Base-by-base conservation (phyloP, 2,797 vertebrate species). In the Neoniphon sammara region DNA sequence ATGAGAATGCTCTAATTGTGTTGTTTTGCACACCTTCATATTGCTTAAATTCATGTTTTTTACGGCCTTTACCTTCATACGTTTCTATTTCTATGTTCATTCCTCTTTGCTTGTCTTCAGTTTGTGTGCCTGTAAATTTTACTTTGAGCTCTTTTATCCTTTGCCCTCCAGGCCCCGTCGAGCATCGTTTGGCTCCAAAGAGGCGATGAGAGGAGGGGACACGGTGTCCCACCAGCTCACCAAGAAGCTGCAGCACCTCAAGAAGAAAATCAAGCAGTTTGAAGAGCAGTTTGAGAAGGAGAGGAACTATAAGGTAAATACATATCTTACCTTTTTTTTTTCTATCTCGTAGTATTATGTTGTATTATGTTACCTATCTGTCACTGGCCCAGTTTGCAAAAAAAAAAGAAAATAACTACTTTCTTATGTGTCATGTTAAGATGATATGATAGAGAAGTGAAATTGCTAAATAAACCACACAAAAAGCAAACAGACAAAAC, bases 271-370 rank as follows among this genome's bases (percentile, higher is more conserved):
- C 71, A 97, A 96, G 71, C 97, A 98, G 85, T 99, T 98, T 92
- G 97, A 99, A 60, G 97, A 99, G 86, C 97, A 98, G 63, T 99
- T 98, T 93, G 97, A 99, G 90, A 98, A 96, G 78, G 97, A 98
- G 88, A 96, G 93, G 85, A 97, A 97, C 90, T 95, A 96, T 70
- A 98, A 97, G 94, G 97, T 98, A 87, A 78, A n/a, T n/a, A n/a
- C n/a, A n/a, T 21, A 23, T 77, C 82, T 47, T 9, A 39, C 8
- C 14, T 17, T 15, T n/a, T n/a, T n/a, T 47, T 47, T 47, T 7
- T 47, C 44, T 17, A 15, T 5, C 44, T 47, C 3, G 1, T 17
- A 18, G 15, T 15, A 18, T 47, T 47, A 3, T 18, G 5, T 5
- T 18, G 18, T 47, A n/a, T n/a, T n/a, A n/a, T n/a, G n/a, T n/a